Evolutionary conservation across 2,797 vertebrate genomes (phyloP), one percentile per base, ranked within the genome.

Genomic region (Anisognathus igniventris): DNA sequence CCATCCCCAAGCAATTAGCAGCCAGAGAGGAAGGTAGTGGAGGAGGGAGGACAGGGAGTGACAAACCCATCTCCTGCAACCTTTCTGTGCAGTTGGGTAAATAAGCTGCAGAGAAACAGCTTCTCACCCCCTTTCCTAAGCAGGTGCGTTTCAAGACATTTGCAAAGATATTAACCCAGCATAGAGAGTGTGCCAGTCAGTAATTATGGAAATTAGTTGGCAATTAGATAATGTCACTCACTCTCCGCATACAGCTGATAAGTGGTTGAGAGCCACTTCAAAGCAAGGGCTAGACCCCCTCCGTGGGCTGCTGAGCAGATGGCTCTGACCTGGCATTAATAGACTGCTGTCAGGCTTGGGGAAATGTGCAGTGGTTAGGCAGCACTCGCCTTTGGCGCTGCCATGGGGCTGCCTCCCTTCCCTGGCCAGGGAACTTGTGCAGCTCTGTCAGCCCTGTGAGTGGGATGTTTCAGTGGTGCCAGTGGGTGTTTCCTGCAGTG

Each of bases 181-280:
- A 61, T 94, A 93, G 94, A 97, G 91, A 95, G 90, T 80, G 53
- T 97, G 95, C 95, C 44, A 28, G 95, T 95, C 44, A 67, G 96
- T 97, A 96, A 97, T 97, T 98, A 98, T 97, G 97, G 84, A 98
- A 97, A 98, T 97, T 75, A 97, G 89, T 24, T 97, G 92, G 95
- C 96, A 97, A 97, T 98, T 98, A 97, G 97, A 95, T 97, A 97
- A 97, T 97, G 97, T 96, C 97, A 97, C 67, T 97, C 96, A 97
- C 53, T 97, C 37, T 96, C 90, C 2, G 4, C 58, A 90, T 93
- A 95, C 72, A 95, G 86, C 86, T 93, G 96, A 94, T 91, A 97
- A 97, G 80, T 80, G 33, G 92, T 88, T 88, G 94, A 96, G 87
- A 92, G 87, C 83, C 78, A 68, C 95, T 97, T 76, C 50, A 62